Evolutionary conservation across 2,113 vertebrate species (phyloP).

Genomic region (Scatophagus argus): DNA sequence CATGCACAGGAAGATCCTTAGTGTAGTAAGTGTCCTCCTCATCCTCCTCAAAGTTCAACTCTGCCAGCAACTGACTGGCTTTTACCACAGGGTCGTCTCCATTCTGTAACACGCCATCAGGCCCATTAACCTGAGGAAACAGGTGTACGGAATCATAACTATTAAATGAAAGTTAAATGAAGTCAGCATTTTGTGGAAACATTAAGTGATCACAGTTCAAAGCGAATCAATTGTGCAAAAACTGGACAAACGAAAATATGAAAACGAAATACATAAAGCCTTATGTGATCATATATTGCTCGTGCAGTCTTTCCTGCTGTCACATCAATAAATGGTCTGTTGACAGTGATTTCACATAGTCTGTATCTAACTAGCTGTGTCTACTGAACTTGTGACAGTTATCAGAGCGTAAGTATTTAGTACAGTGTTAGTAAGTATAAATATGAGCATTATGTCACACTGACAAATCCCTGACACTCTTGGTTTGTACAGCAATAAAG

Average conservation of each 20-base stretch:
- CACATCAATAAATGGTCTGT: not conserved
- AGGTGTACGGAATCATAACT: not conserved
- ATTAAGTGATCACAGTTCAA: not conserved
- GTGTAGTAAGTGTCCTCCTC: conserved; percentile 97
- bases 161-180: not conserved
- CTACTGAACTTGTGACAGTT: not conserved
- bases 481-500: not conserved
- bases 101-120: conserved; percentile 92
- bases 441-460: not conserved
- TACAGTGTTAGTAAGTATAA: not conserved
- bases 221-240: not conserved
- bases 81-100: conserved; percentile 92
- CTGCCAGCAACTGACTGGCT: conserved; percentile 93
- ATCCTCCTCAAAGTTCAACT: conserved; percentile 97
- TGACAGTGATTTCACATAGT: not conserved
- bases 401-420: not conserved
- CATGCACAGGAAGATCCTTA: conserved; percentile 94
- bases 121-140: conserved; percentile 88
- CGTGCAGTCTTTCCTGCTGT: not conserved
- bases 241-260: too few relatives aligned
- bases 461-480: not conserved
- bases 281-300: not conserved
- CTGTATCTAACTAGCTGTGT: not conserved
- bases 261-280: not conserved
- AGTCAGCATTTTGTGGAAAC: not conserved